A percentile compares a stretch with the other conserved stretches of the same genome.
These are phyloP conservation scores for Pseudomugil gertrudae DNA, from an alignment of 2,797 vertebrate species.

Conservation along the genomic window DNA sequence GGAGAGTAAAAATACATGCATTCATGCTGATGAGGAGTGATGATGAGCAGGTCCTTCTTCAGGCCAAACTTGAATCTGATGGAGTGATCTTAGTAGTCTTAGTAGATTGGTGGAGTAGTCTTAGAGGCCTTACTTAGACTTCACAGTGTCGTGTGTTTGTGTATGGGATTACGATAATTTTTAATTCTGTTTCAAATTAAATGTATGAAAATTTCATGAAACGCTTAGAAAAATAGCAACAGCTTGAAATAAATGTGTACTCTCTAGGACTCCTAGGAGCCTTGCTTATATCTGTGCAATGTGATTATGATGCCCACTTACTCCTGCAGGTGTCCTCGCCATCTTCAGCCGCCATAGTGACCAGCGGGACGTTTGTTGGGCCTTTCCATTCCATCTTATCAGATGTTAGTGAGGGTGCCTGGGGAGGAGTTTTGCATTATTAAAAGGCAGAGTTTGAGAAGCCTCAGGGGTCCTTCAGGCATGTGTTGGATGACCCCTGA, in stretches of 20 bases:
- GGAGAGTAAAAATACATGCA: no score
- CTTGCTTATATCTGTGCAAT: slow-evolving; percentile 10
- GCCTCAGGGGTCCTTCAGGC: slow-evolving; percentile 76
- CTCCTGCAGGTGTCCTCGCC: slow-evolving; percentile 56
- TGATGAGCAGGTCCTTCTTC: no score
- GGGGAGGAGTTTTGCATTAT: slow-evolving; percentile 77
- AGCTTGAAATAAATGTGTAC: slow-evolving; percentile 3
- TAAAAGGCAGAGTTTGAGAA: slow-evolving; percentile 71
- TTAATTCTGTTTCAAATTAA: background rate
- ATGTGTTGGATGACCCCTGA: slow-evolving; percentile 70
- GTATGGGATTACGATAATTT: slow-evolving; percentile 10
- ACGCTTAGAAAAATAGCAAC: slow-evolving; percentile 5
- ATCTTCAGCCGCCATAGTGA: slow-evolving; percentile 30
- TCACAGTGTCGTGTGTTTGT: no score
- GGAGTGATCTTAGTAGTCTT: no score
- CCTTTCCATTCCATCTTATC: slow-evolving; percentile 50
- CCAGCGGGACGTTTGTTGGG: slow-evolving; percentile 43
- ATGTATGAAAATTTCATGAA: background rate
- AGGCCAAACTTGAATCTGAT: no score
- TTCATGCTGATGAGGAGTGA: no score
- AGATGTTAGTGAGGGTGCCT: slow-evolving; percentile 65
- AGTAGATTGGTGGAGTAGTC: no score
- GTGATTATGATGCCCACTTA: slow-evolving; percentile 51
- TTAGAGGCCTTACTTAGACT: no score
- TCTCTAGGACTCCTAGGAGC: background rate